Evolutionary conservation across 2,797 vertebrate species (phyloP), one percentile per base, ranked within the genome.

Genomic region (Onychomys leucogaster): DNA sequence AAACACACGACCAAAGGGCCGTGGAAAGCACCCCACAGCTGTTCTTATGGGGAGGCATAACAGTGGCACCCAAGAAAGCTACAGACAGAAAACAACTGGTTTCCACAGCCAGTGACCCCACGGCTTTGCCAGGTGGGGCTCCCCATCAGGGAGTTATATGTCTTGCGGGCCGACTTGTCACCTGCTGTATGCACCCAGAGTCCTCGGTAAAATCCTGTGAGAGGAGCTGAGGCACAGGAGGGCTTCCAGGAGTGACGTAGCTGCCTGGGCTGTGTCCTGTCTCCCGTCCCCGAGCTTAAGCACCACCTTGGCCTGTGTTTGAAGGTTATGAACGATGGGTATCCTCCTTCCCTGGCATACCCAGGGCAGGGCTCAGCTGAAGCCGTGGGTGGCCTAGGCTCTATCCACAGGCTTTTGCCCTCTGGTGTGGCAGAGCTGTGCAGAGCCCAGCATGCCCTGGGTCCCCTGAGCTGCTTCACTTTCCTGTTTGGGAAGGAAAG

Each of bases 401-500:
- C 71, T 5, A 4, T 43, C 69, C 9, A 6, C 57, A 9, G 83
- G 75, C 41, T 17, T 0, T 75, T n/a, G 5, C 17, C 21, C 59
- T 57, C 73, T 5, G 41, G 2, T 13, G 41, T 57, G 80, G 85
- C 0, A 0, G 34, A 55, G 25, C 43, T 43, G 21, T 46, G 25
- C 6, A 0, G 59, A 55, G 75, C 57, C 41, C 37, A 4, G 55
- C 14, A 0, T 3, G 5, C 12, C 59, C 75, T 37, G 25, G 41
- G 1, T 12, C 27, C 61, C 61, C 77, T 27, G 29, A 19, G 32
- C 23, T 0, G 13, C n/a, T 11, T 37, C 17, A 0, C 69, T n/a
- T 77, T 65, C 73, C 92, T 93, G 80, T 77, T 69, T 61, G n/a
- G 52, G 78, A 78, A 75, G 69, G 46, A 69, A 89, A 76, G 71